Evolutionary conservation across 2,888 invertebrate species (phyloP), one percentile per base, ranked within the genome.

Genomic region (Clusia tigrina): DNA sequence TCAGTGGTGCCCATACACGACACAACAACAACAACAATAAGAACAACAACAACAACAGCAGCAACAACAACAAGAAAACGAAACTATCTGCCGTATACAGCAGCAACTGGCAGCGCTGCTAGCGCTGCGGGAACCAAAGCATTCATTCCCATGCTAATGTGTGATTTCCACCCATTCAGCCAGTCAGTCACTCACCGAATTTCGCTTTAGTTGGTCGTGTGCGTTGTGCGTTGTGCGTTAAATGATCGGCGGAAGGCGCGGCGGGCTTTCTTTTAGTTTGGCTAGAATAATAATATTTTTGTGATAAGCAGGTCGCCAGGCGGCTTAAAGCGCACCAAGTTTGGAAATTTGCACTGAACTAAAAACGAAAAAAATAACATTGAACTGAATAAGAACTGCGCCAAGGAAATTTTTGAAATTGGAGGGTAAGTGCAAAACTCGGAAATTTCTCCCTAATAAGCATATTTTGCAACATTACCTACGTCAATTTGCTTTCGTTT

Each of bases 101-200:
- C 23, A 57, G 26, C 48, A 60, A 60, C 54, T 54, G 55, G 51
- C 61, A 56, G 48, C 55, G 54, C 26, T 18, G 54, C 56, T 52
- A 53, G 22, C 2, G 51, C 42, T 42, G 42, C 42, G 12, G n/a
- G 9, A 9, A n/a, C 42, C 9, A 24, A n/a, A n/a, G n/a, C n/a
- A n/a, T n/a, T n/a, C n/a, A n/a, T n/a, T n/a, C n/a, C 54, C 18
- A 57, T 56, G 32, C 32, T 12, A 6, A 32, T 32, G 12, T 32
- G 6, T 32, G 32, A 32, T 32, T 32, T 32, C 12, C 32, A 12
- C 32, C n/a, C n/a, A n/a, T 32, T 32, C 32, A 12, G 32, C 6
- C 15, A 5, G 18, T 48, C 55, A 67, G 67, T 67, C 55, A 60
- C 62, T 64, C 56, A 38, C 42, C 25, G 60, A 63, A 56, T 64